These are phyloP conservation scores for Mallotus villosus DNA, from an alignment of 2,797 vertebrate species.

Conservation along the genomic window DNA sequence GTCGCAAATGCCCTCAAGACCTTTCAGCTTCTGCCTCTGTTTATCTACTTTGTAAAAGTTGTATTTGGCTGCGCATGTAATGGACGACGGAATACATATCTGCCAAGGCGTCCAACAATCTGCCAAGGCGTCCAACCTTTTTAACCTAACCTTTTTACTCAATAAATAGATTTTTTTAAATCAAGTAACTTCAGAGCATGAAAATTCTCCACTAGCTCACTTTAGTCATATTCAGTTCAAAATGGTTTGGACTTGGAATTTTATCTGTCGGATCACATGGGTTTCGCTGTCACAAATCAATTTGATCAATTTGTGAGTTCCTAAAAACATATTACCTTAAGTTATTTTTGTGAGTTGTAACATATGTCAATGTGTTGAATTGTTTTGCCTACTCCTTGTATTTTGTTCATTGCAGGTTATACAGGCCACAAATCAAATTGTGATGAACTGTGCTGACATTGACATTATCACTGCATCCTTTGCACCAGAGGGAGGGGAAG, in stretches of 20 bases:
- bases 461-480: conserved; percentile 99
- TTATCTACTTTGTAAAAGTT: neutral
- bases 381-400: conserved; percentile 12
- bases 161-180: no score
- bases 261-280: no score
- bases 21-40: neutral
- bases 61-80: neutral
- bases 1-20: conserved; percentile 37
- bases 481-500: conserved; percentile 89
- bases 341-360: no score
- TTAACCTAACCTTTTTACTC: no score
- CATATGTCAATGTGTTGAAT: neutral
- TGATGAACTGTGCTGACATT: conserved; percentile 99
- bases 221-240: no score
- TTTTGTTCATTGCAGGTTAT: conserved; percentile 81
- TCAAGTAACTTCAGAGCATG: no score
- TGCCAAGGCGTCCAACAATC: no score
- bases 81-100: neutral
- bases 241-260: no score
- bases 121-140: no score
- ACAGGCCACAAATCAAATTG: conserved; percentile 95
- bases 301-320: neutral
- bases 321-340: neutral
- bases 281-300: no score
- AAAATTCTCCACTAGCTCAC: no score